These are phyloP conservation scores for Indicator maculatus DNA, from an alignment of 2,113 vertebrate species.

Conservation along the genomic window DNA sequence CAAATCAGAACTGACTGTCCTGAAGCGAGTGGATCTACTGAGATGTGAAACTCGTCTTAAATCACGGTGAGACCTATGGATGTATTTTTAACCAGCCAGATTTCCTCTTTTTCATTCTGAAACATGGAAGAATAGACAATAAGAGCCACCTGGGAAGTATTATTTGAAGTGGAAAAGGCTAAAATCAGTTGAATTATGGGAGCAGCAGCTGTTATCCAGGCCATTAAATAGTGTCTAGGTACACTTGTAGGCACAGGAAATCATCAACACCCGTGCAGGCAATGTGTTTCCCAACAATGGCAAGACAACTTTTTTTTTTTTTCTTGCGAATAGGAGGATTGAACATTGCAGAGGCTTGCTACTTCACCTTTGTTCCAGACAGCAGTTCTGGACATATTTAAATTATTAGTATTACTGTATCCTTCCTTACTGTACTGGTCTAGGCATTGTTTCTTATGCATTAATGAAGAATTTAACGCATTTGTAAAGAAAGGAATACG, in stretches of 20 bases:
- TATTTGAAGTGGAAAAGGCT: neutral
- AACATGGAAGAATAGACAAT: neutral
- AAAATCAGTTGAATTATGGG: neutral
- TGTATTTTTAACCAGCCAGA: neutral
- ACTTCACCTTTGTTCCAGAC: rapidly evolving
- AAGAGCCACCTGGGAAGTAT: neutral
- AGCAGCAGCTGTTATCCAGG: neutral
- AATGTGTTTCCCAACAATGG: neutral
- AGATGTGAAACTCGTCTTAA: neutral
- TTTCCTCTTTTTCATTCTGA: neutral
- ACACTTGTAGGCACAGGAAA: neutral
- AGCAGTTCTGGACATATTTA: neutral
- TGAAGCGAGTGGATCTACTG: neutral
- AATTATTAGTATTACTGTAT: neutral
- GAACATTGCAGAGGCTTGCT: neutral
- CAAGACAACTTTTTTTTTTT: neutral
- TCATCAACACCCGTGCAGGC: neutral
- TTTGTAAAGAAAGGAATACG: neutral
- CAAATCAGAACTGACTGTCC: conserved; percentile 18
- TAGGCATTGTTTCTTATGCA: neutral
- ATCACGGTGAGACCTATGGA: neutral
- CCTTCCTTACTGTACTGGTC: neutral
- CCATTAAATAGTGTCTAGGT: neutral
- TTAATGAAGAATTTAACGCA: neutral
- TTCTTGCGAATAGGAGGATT: neutral